Evolutionary conservation across 2,797 vertebrate genomes (phyloP), one percentile per base, ranked within the genome.

Genomic region (Pantherophis vulpinus): DNA sequence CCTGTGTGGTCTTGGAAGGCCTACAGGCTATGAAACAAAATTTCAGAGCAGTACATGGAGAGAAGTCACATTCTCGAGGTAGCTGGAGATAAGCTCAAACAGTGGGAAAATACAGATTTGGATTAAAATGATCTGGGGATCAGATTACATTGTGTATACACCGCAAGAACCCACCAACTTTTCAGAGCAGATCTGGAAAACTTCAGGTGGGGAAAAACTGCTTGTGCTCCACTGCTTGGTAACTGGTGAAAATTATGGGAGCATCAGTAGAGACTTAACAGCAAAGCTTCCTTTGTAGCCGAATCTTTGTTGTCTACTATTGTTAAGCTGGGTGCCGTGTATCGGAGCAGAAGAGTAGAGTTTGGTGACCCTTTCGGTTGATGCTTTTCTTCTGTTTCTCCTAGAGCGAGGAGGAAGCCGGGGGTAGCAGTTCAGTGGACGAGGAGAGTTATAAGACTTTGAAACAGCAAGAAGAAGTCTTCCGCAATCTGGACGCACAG

Each of bases 381-480:
- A 94, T 83, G 7, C 0, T 94, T 93, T 91, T 94, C 47, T 66
- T 32, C 9, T 56, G 23, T 70, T 14, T 97, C 89, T 92, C 90
- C 18, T 95, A 99, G 99, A 98, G 97, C 6, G 99, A 99, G 86
- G 99, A 99, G 66, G 99, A 99, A 8, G 99, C 99, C 66, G 97
- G 97, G 0, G 98, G 98, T 61, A 97, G 99, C 74, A 98, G 98
- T 94, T 97, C 98, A 1, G 97, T 98, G 23, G 98, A 99, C 5
- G 98, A 99, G 66, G 99, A 99, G 94, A 99, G 98, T 95, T 97
- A 99, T 79, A 99, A 98, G 97, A 99, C 99, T 0, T 97, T 99
- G 95, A 99, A 99, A 95, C 99, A 99, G 95, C 99, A 99, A 95
- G 99, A 99, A 95, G 99, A 99, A 97, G 99, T 99, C 97, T 99